phyloP scores from a whole-genome alignment of 37 sponge, comb jelly and placozoan species.

The Chondrosia reniformis region DNA sequence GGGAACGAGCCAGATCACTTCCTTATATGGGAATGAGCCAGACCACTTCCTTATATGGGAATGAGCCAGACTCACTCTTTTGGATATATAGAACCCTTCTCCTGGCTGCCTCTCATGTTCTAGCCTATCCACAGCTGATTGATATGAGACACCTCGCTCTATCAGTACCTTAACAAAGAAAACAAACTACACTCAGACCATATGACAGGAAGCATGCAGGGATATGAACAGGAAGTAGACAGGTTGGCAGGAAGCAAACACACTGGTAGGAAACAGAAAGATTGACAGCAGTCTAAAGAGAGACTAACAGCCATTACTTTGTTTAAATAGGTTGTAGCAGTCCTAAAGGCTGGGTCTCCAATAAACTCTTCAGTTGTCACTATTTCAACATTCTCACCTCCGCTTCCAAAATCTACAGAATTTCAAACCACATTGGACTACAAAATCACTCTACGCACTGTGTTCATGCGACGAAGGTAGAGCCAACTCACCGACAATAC shows the following conservation, averaged over 20 bases:
- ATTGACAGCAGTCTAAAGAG: too few species aligned
- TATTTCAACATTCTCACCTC: constrained; percentile 65
- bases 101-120: constrained; percentile 47
- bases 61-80: not conserved
- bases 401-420: constrained; percentile 56
- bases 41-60: too few species aligned
- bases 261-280: too few species aligned
- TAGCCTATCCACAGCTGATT: constrained; percentile 46
- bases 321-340: constrained; percentile 72
- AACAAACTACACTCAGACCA: not conserved
- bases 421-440: not conserved
- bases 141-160: constrained; percentile 73
- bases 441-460: not conserved
- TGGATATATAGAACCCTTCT: constrained; percentile 60
- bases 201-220: not conserved
- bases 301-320: constrained; percentile 56
- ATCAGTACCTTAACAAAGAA: constrained; percentile 37
- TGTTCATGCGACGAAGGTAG: not conserved
- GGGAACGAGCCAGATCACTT: too few species aligned
- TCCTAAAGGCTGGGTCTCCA: constrained; percentile 65
- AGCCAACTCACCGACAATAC: constrained; percentile 64
- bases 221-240: not conserved
- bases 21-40: too few species aligned
- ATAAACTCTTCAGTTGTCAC: constrained; percentile 54
- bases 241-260: too few species aligned